These are phyloP conservation scores for Aphelocoma californica DNA, from an alignment of 2,797 vertebrate species.

Conservation along the genomic window DNA sequence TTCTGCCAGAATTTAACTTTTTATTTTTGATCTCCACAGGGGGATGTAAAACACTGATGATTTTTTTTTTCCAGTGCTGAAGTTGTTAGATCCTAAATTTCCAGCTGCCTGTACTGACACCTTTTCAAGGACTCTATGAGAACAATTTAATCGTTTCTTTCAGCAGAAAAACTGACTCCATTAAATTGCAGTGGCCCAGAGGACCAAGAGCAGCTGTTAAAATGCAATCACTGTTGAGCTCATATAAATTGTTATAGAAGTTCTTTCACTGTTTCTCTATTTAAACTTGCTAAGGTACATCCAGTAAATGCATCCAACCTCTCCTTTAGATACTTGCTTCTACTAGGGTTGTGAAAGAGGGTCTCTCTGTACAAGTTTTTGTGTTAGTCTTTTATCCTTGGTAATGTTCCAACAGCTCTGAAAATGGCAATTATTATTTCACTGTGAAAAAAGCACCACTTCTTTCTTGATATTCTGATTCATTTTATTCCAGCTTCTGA, in stretches of 20 bases:
- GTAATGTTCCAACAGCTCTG: slow-evolving; percentile 8
- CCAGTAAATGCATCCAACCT: slow-evolving; percentile 25
- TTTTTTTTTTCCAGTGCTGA: slow-evolving; percentile 27
- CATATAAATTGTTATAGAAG: slow-evolving; percentile 55
- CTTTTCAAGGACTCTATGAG: slow-evolving; percentile 50
- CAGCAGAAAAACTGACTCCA: slow-evolving; percentile 50
- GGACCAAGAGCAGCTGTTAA: slow-evolving; percentile 57
- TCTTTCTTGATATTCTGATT: slow-evolving; percentile 8
- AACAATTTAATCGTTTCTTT: slow-evolving; percentile 50
- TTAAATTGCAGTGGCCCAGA: slow-evolving; percentile 42
- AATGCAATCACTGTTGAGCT: slow-evolving; percentile 39
- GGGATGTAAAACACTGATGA: no score
- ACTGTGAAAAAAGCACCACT: not conserved
- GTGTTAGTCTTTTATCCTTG: slow-evolving; percentile 52
- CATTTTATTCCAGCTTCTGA: slow-evolving; percentile 52
- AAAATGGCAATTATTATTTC: slow-evolving; percentile 55
- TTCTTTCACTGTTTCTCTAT: slow-evolving; percentile 48
- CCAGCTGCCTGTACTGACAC: slow-evolving; percentile 43
- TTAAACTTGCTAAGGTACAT: slow-evolving; percentile 22
- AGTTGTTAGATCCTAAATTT: slow-evolving; percentile 65
- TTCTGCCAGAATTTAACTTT: slow-evolving; percentile 32
- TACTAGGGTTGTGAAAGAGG: slow-evolving; percentile 22
- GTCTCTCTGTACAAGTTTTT: slow-evolving; percentile 44
- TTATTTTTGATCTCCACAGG: slow-evolving; percentile 32
- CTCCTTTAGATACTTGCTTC: not conserved